Conservation (phyloP, 2,888 invertebrate genomes). For the Netelia inedita region DNA sequence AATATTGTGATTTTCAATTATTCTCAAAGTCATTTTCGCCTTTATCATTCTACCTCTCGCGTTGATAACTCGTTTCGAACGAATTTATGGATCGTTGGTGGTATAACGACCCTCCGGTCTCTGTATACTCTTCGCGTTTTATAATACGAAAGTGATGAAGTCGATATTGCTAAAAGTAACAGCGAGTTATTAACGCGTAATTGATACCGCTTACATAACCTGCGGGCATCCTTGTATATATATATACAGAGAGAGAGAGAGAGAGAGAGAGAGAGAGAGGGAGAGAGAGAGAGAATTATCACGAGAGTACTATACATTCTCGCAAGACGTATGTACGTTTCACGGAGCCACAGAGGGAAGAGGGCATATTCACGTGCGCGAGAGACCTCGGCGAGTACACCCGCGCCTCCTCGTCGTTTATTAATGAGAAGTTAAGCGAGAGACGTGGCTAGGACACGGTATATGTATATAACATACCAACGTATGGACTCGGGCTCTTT, state of each 20-base stretch:
- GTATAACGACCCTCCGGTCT: background rate
- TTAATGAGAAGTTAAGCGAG: constrained; percentile 53
- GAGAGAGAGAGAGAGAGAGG: too few relatives aligned
- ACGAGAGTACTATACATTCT: constrained; percentile 23
- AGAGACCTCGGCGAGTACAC: constrained; percentile 28
- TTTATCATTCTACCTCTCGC: too few relatives aligned
- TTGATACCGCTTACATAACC: constrained; percentile 38
- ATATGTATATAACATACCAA: constrained; percentile 6
- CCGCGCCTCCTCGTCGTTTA: constrained; percentile 49
- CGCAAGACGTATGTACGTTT: constrained; percentile 15
- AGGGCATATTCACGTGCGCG: constrained; percentile 17
- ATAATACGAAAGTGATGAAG: background rate
- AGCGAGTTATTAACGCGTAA: constrained; percentile 35
- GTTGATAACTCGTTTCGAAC: too few relatives aligned
- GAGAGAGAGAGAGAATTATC: constrained; percentile 2
- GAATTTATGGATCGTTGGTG: background rate
- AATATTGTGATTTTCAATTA: too few relatives aligned
- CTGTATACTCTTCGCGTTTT: background rate
- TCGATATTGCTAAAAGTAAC: constrained; percentile 6
- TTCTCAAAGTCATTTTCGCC: too few relatives aligned
- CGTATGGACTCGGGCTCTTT: constrained; percentile 42
- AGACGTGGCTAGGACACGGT: constrained; percentile 1
- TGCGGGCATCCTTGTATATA: background rate
- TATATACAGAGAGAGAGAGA: background rate
- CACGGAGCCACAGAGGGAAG: background rate